Conservation (phyloP, 2,797 vertebrate genomes). For the Enteromius afrohamiltoni region DNA sequence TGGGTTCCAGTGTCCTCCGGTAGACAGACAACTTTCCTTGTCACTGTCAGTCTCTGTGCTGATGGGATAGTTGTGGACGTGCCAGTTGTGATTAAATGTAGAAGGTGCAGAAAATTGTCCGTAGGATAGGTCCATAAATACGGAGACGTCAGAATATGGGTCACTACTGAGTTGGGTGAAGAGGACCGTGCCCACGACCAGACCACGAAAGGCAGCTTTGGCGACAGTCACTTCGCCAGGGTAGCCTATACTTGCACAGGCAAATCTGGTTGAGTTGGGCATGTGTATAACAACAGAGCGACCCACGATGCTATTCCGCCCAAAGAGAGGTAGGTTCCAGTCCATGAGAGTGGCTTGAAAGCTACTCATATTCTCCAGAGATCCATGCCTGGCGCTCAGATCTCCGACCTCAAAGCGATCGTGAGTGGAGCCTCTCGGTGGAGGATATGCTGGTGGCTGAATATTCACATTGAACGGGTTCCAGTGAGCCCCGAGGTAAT, state of each 20-base stretch:
- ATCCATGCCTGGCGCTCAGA: constrained; percentile 77
- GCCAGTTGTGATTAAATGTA: constrained; percentile 80
- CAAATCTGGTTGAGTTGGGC: constrained; percentile 62
- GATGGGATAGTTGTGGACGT: constrained; percentile 78
- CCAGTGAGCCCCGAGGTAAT: constrained; percentile 79
- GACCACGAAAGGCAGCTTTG: constrained; percentile 71
- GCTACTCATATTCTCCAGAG: constrained; percentile 55
- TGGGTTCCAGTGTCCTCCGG: constrained; percentile 81
- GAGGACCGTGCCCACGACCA: constrained; percentile 75
- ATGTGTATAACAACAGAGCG: constrained; percentile 80
- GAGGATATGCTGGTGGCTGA: constrained; percentile 66
- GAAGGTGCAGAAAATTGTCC: constrained; percentile 59
- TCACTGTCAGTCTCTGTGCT: constrained; percentile 76
- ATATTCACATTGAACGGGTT: constrained; percentile 75
- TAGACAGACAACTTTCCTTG: constrained; percentile 66
- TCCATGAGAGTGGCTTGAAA: constrained; percentile 65
- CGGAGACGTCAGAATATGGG: constrained; percentile 78
- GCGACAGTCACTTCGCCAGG: constrained; percentile 72
- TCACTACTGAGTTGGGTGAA: constrained; percentile 75
- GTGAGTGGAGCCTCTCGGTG: constrained; percentile 71
- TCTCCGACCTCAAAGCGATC: constrained; percentile 80
- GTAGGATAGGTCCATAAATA: constrained; percentile 77
- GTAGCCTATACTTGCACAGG: constrained; percentile 76
- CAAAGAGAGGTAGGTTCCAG: constrained; percentile 83
- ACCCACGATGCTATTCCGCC: constrained; percentile 81